Percentiles rank a stretch among this genome's conserved stretches.
Evolutionary conservation across 2,113 vertebrate genomes (phyloP).

Genomic region (Petrocephalus zakoni): DNA sequence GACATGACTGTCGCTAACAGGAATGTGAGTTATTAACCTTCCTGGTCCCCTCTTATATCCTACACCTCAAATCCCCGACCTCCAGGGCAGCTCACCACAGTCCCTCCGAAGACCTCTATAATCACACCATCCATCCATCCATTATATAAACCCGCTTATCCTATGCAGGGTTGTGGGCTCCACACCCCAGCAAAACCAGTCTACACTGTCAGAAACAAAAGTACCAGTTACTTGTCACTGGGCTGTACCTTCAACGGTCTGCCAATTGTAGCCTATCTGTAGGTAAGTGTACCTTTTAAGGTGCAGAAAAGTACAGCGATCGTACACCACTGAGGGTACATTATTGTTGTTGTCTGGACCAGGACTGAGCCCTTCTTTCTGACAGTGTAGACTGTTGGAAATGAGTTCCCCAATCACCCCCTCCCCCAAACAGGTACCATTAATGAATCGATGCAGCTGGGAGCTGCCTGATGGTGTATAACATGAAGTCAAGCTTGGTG

Average conservation of each 20-base stretch:
- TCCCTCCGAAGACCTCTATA: not conserved
- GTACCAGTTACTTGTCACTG: not conserved
- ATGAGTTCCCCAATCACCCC: not conserved
- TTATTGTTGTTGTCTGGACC: not conserved
- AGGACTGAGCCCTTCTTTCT: not conserved
- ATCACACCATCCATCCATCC: not conserved
- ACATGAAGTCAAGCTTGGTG: not conserved
- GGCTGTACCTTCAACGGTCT: not conserved
- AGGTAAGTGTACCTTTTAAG: not conserved
- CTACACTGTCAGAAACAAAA: not conserved
- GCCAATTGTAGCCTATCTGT: not conserved
- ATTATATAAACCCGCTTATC: not conserved
- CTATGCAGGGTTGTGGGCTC: not conserved
- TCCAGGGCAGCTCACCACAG: not conserved
- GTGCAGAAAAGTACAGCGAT: too few species aligned
- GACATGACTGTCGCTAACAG: slow-evolving; percentile 7
- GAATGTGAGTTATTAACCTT: slow-evolving; percentile 11
- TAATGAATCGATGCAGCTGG: not conserved
- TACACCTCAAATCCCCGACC: not conserved
- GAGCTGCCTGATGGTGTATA: not conserved
- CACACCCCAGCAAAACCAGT: not conserved
- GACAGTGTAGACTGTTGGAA: not conserved
- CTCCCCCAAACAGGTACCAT: not conserved
- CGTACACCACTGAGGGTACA: not conserved
- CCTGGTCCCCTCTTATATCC: not conserved